phyloP scores from a whole-genome alignment of 2,797 vertebrate species.

The Macropodus opercularis region DNA sequence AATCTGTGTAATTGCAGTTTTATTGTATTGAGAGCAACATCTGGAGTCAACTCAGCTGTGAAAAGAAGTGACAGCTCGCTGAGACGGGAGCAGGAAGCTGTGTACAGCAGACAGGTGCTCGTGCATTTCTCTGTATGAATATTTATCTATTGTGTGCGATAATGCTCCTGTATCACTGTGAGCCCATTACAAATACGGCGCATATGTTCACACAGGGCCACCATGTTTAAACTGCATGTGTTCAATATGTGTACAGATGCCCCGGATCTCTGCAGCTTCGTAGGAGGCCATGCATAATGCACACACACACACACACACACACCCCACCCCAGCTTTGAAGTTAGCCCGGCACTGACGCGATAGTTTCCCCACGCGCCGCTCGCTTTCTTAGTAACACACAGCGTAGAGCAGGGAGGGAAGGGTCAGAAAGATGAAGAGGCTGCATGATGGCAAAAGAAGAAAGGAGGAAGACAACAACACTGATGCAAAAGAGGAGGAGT shows the following conservation, averaged over 20 bases:
- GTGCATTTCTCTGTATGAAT: neutral
- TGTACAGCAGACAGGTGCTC: slow-evolving; percentile 19
- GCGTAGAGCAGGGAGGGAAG: slow-evolving; percentile 16
- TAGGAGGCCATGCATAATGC: slow-evolving; percentile 75
- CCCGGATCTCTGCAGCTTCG: slow-evolving; percentile 42
- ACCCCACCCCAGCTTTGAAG: slow-evolving; percentile 65
- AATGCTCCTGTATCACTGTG: neutral
- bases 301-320: slow-evolving; percentile 47
- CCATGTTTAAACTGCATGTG: slow-evolving; percentile 11
- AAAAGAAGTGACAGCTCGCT: slow-evolving; percentile 24
- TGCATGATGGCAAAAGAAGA: slow-evolving; percentile 4
- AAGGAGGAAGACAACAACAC: slow-evolving; percentile 12
- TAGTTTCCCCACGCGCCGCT: slow-evolving; percentile 53
- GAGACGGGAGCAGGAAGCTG: slow-evolving; percentile 29
- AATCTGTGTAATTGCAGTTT: slow-evolving; percentile 26
- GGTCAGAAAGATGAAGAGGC: slow-evolving; percentile 7
- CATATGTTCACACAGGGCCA: slow-evolving; percentile 5
- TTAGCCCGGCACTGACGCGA: slow-evolving; percentile 47
- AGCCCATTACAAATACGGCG: neutral
- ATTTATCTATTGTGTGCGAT: too few relatives aligned
- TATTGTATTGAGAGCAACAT: slow-evolving; percentile 32
- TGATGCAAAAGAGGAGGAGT: slow-evolving; percentile 21
- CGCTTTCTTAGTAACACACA: slow-evolving; percentile 58
- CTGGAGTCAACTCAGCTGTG: slow-evolving; percentile 44
- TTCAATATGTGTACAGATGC: slow-evolving; percentile 12